A percentile compares a stretch with the other conserved stretches of the same genome.
Evolutionary conservation across 2,888 invertebrate species (phyloP).

Genomic region (Cephalotes varians): DNA sequence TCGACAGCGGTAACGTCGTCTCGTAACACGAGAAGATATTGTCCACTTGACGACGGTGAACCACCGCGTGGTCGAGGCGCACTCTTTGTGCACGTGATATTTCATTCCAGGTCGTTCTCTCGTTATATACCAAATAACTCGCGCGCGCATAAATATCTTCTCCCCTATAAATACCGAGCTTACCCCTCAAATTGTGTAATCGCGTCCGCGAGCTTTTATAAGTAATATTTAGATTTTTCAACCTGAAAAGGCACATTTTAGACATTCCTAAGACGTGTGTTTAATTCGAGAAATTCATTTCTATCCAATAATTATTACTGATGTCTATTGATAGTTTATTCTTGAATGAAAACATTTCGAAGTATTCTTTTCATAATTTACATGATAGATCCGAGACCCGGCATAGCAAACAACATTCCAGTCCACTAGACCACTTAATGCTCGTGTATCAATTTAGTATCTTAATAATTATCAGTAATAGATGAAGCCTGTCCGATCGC

Average conservation of each 20-base stretch:
- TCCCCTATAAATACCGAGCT: constrained; percentile 16
- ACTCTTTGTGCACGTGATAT: constrained; percentile 75
- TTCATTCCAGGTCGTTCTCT: constrained; percentile 45
- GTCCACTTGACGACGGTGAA: constrained; percentile 77
- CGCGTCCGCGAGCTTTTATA: neutral
- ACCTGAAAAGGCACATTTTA: neutral
- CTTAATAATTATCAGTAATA: constrained; percentile 46
- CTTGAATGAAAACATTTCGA: neutral
- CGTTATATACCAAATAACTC: constrained; percentile 25
- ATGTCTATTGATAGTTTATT: neutral
- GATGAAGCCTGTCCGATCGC: constrained; percentile 12
- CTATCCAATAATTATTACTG: neutral
- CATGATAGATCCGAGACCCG: neutral
- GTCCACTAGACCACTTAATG: constrained; percentile 15
- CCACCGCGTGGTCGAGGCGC: constrained; percentile 73
- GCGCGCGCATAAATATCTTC: constrained; percentile 21
- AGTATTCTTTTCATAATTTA: neutral
- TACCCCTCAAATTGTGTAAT: neutral
- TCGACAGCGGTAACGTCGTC: constrained; percentile 77
- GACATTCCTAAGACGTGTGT: too few relatives aligned
- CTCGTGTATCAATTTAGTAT: constrained; percentile 10
- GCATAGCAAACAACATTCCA: constrained; percentile 21
- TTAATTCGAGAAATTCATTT: neutral
- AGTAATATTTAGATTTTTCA: neutral
- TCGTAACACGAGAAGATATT: constrained; percentile 80